Percentiles rank a stretch among this genome's conserved stretches.
Conservation (phyloP, 2,797 vertebrate species). For the Glyptemys insculpta region DNA sequence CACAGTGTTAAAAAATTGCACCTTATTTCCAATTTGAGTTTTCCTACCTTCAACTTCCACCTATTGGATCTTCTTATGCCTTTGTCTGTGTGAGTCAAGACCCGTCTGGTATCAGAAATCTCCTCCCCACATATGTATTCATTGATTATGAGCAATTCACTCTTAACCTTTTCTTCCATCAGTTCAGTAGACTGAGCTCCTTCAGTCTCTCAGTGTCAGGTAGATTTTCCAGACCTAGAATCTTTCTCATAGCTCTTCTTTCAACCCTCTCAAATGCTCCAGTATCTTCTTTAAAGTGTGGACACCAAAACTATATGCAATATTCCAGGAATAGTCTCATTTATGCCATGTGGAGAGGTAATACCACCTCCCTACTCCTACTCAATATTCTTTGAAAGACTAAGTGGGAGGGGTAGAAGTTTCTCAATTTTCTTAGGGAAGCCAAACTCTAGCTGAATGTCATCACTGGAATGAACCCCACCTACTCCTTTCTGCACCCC, state of each 20-base stretch:
- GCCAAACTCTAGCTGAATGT: rapidly evolving
- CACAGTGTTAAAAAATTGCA: not conserved
- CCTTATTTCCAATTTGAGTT: not conserved
- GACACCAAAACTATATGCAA: not conserved
- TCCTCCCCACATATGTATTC: not conserved
- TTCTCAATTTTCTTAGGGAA: not conserved
- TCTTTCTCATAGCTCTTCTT: not conserved
- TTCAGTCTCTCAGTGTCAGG: not conserved
- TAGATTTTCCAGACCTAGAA: not conserved
- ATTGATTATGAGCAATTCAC: not conserved
- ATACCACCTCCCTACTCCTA: not conserved
- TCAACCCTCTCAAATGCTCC: not conserved
- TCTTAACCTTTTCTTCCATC: not conserved
- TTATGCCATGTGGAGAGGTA: not conserved
- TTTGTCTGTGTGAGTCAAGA: no score
- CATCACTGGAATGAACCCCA: not conserved
- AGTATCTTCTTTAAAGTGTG: not conserved
- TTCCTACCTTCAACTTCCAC: not conserved
- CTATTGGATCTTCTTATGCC: not conserved
- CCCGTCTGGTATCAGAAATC: not conserved
- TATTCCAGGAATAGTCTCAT: not conserved
- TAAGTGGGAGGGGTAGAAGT: not conserved
- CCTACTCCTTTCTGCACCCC: not conserved
- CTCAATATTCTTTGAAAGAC: not conserved
- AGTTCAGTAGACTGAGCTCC: not conserved